Evolutionary conservation across 2,113 vertebrate genomes (phyloP), one percentile per base, ranked within the genome.

Genomic region (Saimiri boliviensis): DNA sequence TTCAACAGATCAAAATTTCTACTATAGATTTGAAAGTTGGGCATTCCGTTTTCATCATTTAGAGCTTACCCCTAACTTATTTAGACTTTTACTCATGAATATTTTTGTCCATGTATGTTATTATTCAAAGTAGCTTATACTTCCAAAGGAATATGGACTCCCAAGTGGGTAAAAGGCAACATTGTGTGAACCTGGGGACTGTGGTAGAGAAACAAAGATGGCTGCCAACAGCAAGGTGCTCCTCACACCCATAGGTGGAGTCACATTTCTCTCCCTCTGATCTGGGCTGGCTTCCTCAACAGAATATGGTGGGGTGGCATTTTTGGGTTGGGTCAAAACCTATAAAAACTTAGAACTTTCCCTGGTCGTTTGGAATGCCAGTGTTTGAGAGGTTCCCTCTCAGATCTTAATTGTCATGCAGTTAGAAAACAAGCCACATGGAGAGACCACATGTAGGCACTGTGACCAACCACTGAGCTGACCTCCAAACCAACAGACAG

Each of bases 181-280:
- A 1, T 42, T 0, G 1, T 7, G 66, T 60, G 25, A 68, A 35
- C 32, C 19, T 0, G 2, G 12, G 47, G 60, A 8, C 20, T 4
- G 2, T 32, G 25, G 32, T 3, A 1, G 85, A 56, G 5, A 4
- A 14, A 20, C 32, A 35, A 49, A 89, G 79, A 9, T 2, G 60
- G 23, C n/a, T 9, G 2, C 32, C 37, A 16, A 12, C 2, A 10
- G 21, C 11, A 1, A 9, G 13, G 19, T 19, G 1, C 2, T 21
- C 21, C 35, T 9, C 13, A 14, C 17, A 20, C 13, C 7, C 4
- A 45, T 14, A 5, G 35, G 45, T 3, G 10, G 5, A 7, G 21
- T 20, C n/a, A 13, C 2, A 19, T 2, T 23, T 32, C 45, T 63
- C 21, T 81, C 12, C 30, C 40, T n/a, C 35, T 49, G 45, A 19